Percentiles rank a stretch among this genome's conserved stretches.
phyloP scores from a whole-genome alignment of 1,140 invertebrate species.

The Papilio polyxenes region DNA sequence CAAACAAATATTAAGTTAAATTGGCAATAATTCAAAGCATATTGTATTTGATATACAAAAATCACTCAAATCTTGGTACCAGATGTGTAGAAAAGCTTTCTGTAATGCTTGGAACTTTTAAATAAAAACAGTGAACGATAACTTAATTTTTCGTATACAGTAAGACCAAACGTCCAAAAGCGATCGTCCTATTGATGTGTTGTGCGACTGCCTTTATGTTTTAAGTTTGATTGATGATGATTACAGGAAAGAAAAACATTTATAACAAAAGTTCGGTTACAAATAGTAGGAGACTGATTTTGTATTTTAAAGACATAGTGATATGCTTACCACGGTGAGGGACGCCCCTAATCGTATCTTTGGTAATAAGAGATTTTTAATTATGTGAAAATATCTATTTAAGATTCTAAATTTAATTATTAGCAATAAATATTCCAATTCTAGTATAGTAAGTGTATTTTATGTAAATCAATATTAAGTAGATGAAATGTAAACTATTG shows the following conservation, averaged over 20 bases:
- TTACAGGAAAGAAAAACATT: conserved; percentile 51
- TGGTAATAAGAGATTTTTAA: conserved; percentile 50
- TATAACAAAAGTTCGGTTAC: conserved; percentile 62
- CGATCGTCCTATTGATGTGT: conserved; percentile 61
- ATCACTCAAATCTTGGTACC: too few relatives aligned
- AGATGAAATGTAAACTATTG: conserved; percentile 51
- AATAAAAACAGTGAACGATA: not conserved
- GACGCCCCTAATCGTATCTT: conserved; percentile 56
- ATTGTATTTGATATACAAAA: not conserved
- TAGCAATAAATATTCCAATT: conserved; percentile 65
- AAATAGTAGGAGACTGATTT: conserved; percentile 80
- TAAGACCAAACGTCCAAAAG: conserved; percentile 65
- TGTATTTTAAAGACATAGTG: conserved; percentile 73
- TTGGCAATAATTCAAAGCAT: not conserved
- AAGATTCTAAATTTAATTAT: conserved; percentile 41
- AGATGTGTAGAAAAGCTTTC: not conserved
- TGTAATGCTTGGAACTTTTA: not conserved
- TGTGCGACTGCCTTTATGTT: conserved; percentile 56
- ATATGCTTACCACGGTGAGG: conserved; percentile 68
- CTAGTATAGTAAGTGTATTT: conserved; percentile 72
- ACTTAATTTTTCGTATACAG: conserved; percentile 41
- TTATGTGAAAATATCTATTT: conserved; percentile 52
- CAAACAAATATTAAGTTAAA: not conserved
- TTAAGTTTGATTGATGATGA: conserved; percentile 46
- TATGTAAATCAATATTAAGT: conserved; percentile 65